Evolutionary conservation across 2,797 vertebrate species (phyloP).

Genomic region (Leptodactylus fallax): DNA sequence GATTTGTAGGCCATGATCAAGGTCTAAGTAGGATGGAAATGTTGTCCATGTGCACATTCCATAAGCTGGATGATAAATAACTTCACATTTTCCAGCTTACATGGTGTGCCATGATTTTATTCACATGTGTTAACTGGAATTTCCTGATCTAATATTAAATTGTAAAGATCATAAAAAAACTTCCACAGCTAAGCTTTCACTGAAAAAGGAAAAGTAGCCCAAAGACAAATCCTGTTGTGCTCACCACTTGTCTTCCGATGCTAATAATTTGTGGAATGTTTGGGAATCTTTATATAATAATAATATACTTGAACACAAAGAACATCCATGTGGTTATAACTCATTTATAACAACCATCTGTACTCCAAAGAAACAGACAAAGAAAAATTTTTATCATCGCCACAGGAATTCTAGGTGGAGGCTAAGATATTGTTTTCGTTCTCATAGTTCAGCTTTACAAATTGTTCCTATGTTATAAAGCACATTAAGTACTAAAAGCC

Average conservation of each 20-base stretch:
- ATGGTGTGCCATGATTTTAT: too few relatives aligned
- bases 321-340: not conserved
- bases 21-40: too few relatives aligned
- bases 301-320: not conserved
- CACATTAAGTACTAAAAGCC: conserved; percentile 1
- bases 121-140: too few relatives aligned
- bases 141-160: too few relatives aligned
- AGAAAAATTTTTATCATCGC: not conserved
- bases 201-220: not conserved
- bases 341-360: conserved; percentile 29
- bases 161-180: too few relatives aligned
- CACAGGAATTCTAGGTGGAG: conserved; percentile 34
- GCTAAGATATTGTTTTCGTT: conserved; percentile 15
- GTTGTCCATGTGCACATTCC: too few relatives aligned
- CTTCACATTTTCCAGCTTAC: too few relatives aligned
- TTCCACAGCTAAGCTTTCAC: too few relatives aligned
- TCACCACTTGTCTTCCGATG: not conserved
- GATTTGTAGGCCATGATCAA: too few relatives aligned
- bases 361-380: not conserved
- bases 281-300: not conserved
- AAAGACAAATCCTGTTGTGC: not conserved
- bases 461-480: conserved; percentile 10
- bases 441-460: not conserved
- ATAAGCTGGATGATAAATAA: too few relatives aligned
- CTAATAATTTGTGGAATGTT: conserved; percentile 16